Conservation (phyloP, 2,797 vertebrate species). For the Chelonia mydas region DNA sequence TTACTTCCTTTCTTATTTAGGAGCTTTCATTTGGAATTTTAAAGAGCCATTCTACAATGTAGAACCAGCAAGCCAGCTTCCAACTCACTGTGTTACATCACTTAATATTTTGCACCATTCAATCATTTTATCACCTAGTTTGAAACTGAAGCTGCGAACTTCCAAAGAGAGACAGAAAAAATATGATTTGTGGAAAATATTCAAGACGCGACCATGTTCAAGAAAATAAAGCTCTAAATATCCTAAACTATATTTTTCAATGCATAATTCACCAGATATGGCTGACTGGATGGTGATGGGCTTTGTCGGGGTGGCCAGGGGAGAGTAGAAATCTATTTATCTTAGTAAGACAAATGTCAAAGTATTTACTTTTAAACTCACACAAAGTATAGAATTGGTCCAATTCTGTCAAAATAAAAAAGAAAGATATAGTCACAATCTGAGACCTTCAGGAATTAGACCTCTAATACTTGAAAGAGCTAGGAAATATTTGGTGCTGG, state of each 20-base stretch:
- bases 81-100: neutral
- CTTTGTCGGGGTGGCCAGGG: neutral
- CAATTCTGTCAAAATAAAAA: neutral
- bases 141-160: neutral
- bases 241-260: neutral
- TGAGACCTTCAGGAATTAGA: neutral
- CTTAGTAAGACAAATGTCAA: neutral
- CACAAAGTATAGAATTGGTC: neutral
- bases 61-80: neutral
- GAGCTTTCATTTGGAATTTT: neutral
- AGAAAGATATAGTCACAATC: neutral
- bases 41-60: neutral
- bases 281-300: neutral
- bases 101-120: neutral
- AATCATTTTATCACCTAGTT: neutral
- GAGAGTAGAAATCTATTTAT: neutral
- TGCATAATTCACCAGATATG: neutral
- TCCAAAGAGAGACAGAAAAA: neutral
- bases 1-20: neutral
- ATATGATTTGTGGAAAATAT: neutral
- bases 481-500: neutral
- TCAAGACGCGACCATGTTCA: neutral
- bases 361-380: neutral
- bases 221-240: neutral
- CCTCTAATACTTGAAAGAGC: conserved; percentile 28